phyloP scores from a whole-genome alignment of 2,797 vertebrate species.

The Coregonus sp. region DNA sequence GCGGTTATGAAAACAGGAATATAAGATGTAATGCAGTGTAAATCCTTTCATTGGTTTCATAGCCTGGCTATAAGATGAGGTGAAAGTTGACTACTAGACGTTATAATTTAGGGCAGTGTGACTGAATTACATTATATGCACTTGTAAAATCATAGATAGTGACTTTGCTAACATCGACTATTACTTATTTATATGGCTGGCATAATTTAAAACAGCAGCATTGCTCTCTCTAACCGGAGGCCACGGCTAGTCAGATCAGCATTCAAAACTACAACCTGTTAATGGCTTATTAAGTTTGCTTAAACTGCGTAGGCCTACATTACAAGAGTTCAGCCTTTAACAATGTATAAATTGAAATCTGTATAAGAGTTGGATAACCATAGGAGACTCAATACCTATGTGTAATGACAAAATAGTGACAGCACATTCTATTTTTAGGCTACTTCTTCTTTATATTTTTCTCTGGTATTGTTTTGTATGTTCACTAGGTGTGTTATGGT shows the following conservation, averaged over 20 bases:
- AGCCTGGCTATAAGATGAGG: conserved; percentile 5
- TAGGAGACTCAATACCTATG: too few relatives aligned
- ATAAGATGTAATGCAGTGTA: conserved; percentile 29
- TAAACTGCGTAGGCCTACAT: too few relatives aligned
- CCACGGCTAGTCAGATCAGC: not conserved
- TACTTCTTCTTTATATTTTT: not conserved
- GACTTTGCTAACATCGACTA: not conserved
- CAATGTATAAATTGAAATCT: too few relatives aligned
- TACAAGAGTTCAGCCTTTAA: too few relatives aligned
- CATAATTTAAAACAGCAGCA: not conserved
- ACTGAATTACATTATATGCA: not conserved
- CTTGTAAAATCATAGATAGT: not conserved
- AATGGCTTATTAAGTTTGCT: too few relatives aligned
- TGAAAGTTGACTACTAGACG: conserved; percentile 27
- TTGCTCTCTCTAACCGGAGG: not conserved
- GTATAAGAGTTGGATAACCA: too few relatives aligned
- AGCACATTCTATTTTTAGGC: not conserved
- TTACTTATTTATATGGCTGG: not conserved
- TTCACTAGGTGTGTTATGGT: conserved; percentile 14
- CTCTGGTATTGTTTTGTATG: not conserved
- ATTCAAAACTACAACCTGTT: not conserved
- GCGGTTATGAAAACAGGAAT: conserved; percentile 35
- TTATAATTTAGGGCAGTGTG: not conserved
- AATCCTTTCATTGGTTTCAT: conserved; percentile 28
- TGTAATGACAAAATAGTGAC: not conserved